phyloP scores from a whole-genome alignment of 2,888 invertebrate genomes.

The Deilephila porcellus region DNA sequence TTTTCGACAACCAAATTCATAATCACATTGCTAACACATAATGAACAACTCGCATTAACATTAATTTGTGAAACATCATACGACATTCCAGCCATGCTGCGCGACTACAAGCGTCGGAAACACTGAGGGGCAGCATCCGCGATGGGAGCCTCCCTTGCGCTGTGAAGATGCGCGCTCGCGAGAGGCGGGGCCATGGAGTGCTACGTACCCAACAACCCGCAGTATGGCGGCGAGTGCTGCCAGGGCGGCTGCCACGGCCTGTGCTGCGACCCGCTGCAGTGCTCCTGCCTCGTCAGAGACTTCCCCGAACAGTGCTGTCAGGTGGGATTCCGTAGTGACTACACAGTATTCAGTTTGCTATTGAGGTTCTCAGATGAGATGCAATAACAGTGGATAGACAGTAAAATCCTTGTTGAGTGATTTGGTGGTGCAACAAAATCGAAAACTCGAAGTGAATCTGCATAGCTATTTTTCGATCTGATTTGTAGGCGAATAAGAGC shows the following conservation, averaged over 20 bases:
- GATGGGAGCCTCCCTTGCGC: slow-evolving; percentile 66
- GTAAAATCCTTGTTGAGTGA: too few species aligned
- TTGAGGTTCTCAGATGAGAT: too few species aligned
- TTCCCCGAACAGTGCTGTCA: slow-evolving; percentile 73
- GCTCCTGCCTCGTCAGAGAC: slow-evolving; percentile 73
- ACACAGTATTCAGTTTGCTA: too few species aligned
- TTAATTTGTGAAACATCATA: neutral
- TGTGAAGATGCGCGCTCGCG: slow-evolving; percentile 63
- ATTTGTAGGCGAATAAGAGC: too few species aligned
- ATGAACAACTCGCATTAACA: neutral
- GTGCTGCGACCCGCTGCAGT: slow-evolving; percentile 79
- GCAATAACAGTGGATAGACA: too few species aligned
- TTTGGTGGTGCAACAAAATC: too few species aligned
- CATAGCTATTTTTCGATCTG: too few species aligned
- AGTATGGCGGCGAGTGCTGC: slow-evolving; percentile 83
- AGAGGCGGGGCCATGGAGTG: slow-evolving; percentile 84
- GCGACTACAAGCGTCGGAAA: slow-evolving; percentile 69
- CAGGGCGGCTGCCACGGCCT: slow-evolving; percentile 61
- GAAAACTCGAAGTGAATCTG: too few species aligned
- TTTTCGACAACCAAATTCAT: too few species aligned
- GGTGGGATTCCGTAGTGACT: slow-evolving; percentile 46
- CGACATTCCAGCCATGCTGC: slow-evolving; percentile 51
- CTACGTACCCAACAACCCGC: slow-evolving; percentile 88
- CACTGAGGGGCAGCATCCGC: slow-evolving; percentile 36
- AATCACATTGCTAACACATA: neutral